phyloP scores from a whole-genome alignment of 2,888 invertebrate genomes.

The Erpobdella octoculata region DNA sequence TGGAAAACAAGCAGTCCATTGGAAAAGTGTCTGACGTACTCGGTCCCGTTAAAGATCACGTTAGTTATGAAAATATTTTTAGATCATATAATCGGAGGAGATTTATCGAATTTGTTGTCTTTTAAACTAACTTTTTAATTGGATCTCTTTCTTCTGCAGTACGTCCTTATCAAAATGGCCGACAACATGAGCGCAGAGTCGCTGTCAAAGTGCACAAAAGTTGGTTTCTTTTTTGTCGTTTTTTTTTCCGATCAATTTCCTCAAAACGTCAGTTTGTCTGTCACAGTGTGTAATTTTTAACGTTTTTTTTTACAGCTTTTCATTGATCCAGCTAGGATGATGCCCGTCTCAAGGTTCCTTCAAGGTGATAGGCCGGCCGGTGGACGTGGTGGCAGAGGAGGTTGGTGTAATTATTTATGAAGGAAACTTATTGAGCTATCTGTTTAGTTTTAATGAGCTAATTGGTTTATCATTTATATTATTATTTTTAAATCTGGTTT shows the following conservation, averaged over 20 bases:
- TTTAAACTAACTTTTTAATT: neutral
- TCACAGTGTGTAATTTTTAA: neutral
- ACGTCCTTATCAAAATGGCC: neutral
- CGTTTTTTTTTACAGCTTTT: neutral
- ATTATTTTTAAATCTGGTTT: too few species aligned
- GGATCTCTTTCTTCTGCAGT: too few species aligned
- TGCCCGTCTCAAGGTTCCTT: conserved; percentile 8
- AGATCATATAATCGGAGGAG: neutral
- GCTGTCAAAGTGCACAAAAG: neutral
- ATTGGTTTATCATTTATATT: too few species aligned
- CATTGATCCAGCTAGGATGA: neutral
- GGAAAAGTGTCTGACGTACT: neutral
- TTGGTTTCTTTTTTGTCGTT: neutral
- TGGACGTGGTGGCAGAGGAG: neutral
- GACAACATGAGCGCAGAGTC: neutral
- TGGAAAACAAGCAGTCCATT: neutral
- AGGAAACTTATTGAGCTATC: neutral
- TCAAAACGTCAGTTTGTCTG: too few species aligned
- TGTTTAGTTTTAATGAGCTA: neutral
- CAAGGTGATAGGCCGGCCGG: neutral
- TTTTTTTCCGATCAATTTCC: neutral
- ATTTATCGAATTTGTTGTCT: neutral
- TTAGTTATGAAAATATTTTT: neutral
- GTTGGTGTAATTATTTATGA: neutral
- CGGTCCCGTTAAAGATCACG: neutral